Base-by-base conservation (phyloP, 2,888 invertebrate genomes). In the Brachyopa scutellaris region DNA sequence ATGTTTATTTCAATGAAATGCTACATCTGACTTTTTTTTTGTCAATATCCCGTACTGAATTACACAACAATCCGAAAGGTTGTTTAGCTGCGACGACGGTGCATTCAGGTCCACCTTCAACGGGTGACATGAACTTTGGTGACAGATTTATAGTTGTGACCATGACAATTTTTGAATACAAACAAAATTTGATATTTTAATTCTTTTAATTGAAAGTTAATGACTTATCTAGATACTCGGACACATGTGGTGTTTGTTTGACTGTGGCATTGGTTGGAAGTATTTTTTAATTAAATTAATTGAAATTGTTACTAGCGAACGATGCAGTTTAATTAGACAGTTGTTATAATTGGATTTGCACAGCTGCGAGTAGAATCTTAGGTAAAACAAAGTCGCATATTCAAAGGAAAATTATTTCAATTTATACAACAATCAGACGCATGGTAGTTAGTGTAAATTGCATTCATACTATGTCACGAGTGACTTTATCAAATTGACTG, bases 141-240 rank as follows among this genome's bases (percentile, higher is more conserved):
- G 79, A 80, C 79, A 80, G 79, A 80, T 74, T 80, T 80, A 80
- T 80, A 31, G 62, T 36, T 61, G 55, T 62, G 79, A 69, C 74
- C 79, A n/a, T n/a, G n/a, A 57, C 42, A 69, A 69, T 80, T 67
- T 67, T 61, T 31, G 38, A 64, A 53, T 62, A 49, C 29, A 19
- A 70, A 64, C n/a, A n/a, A 76, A 26, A 64, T 76, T 76, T 80
- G 62, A 59, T 64, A 62, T 51, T 74, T 69, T 42, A 69, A 76
- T 80, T 76, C 61, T 45, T 64, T 51, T 38, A 76, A 76, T 76
- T 70, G 69, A 80, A 76, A 70, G 64, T 70, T 64, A 59, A 40
- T 69, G 47, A 70, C 21, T 64, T 40, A 13, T 15, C 2, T 3
- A 21, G 7, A 40, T 33, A 26, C 26, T 1, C 8, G 31, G 45